Conservation (phyloP, 1,140 invertebrate species). For the Lepidurus arcticus region DNA sequence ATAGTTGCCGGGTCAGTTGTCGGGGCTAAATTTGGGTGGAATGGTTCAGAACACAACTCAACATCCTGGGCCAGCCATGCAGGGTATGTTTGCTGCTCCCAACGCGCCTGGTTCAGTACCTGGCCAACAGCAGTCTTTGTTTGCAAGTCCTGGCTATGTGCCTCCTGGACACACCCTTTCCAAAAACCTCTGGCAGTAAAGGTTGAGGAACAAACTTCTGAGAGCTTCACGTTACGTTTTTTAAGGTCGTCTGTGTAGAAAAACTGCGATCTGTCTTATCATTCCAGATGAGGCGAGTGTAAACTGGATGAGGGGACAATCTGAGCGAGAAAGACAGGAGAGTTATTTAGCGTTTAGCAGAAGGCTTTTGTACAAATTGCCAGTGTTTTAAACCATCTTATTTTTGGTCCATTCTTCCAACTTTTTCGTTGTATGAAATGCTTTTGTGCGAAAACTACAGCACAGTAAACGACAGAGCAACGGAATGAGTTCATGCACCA, state of each 20-base stretch:
- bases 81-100: neutral
- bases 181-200: neutral
- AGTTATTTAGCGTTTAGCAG: neutral
- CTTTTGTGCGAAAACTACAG: neutral
- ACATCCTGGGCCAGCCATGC: neutral
- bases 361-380: conserved; percentile 10
- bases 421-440: neutral
- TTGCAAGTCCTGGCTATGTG: neutral
- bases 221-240: neutral
- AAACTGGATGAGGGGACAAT: neutral
- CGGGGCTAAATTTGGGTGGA: neutral
- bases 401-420: neutral
- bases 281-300: neutral
- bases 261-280: neutral
- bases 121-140: neutral
- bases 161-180: conserved; percentile 15
- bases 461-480: neutral
- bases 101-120: neutral
- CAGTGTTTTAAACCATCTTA: neutral
- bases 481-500: neutral
- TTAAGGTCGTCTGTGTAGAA: neutral
- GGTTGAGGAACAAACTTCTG: neutral
- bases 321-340: neutral
- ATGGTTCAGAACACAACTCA: neutral
- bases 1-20: neutral